phyloP scores from a whole-genome alignment of 2,797 vertebrate species.

The Platyrinchus mystaceus region DNA sequence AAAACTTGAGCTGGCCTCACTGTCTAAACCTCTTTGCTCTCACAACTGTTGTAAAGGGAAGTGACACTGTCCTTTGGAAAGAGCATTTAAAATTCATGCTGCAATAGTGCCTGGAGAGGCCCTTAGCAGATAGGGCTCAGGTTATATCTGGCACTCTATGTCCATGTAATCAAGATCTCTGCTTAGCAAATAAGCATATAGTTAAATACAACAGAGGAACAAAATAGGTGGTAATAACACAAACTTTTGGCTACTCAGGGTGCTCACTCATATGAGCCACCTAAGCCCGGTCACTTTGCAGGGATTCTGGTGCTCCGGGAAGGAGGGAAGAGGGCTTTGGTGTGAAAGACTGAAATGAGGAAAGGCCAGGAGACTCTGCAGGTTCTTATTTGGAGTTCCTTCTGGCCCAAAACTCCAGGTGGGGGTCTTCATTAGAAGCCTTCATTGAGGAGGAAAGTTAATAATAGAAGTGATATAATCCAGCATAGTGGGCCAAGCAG shows the following conservation, averaged over 20 bases:
- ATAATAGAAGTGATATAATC: not conserved
- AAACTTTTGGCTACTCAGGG: not conserved
- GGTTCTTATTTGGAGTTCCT: not conserved
- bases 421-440: not conserved
- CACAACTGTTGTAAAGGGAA: not conserved
- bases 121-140: not conserved
- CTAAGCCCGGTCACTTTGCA: fast-evolving
- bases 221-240: not conserved
- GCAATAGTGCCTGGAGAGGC: not conserved
- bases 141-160: not conserved
- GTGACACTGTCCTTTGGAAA: not conserved
- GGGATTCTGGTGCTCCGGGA: not conserved
- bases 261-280: not conserved
- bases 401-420: not conserved
- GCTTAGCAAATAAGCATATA: not conserved
- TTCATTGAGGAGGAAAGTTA: not conserved
- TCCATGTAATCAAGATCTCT: not conserved
- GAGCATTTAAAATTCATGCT: not conserved
- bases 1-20: not conserved
- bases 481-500: not conserved
- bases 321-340: not conserved
- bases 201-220: not conserved
- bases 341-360: not conserved
- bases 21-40: not conserved
- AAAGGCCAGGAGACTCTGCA: not conserved